Percentiles rank a stretch among this genome's conserved stretches.
Conservation (phyloP, 2,113 vertebrate species). For the Takifugu flavidus region DNA sequence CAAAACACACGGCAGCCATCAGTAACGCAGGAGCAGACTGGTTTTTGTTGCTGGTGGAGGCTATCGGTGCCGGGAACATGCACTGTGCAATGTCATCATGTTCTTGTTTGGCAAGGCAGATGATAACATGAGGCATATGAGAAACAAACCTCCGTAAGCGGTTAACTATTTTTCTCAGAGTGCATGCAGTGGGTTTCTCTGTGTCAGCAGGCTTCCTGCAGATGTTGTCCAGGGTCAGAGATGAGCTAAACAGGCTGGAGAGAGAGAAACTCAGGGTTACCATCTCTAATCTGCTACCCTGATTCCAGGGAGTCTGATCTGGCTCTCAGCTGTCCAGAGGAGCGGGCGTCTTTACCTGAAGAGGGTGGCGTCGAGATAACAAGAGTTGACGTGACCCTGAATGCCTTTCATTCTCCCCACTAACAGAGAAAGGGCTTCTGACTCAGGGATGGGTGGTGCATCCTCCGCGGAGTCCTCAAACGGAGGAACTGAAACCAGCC, state of each 20-base stretch:
- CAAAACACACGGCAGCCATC: conserved; percentile 11
- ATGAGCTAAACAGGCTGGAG: conserved; percentile 77
- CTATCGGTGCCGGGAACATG: too few relatives aligned
- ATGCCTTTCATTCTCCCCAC: conserved; percentile 80
- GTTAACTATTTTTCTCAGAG: conserved; percentile 75
- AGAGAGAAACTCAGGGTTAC: not conserved
- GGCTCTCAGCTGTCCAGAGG: too few relatives aligned
- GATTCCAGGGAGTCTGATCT: too few relatives aligned
- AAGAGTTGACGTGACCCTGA: conserved; percentile 82
- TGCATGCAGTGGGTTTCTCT: conserved; percentile 55
- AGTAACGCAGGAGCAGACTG: conserved; percentile 2
- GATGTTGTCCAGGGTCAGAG: conserved; percentile 69
- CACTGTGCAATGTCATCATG: conserved; percentile 8
- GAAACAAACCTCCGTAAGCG: conserved; percentile 74
- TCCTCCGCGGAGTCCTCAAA: conserved; percentile 56
- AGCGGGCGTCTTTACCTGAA: conserved; percentile 71
- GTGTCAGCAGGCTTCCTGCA: conserved; percentile 57
- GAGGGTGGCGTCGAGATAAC: conserved; percentile 80
- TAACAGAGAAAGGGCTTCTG: conserved; percentile 60
- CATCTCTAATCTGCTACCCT: not conserved
- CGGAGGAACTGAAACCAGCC: conserved; percentile 39
- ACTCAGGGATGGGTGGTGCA: conserved; percentile 67
- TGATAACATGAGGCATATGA: not conserved
- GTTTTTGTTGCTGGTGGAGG: too few relatives aligned
- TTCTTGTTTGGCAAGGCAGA: conserved; percentile 18